These are phyloP conservation scores for Tipula vernalis DNA, from an alignment of 2,888 invertebrate species.

Conservation along the genomic window DNA sequence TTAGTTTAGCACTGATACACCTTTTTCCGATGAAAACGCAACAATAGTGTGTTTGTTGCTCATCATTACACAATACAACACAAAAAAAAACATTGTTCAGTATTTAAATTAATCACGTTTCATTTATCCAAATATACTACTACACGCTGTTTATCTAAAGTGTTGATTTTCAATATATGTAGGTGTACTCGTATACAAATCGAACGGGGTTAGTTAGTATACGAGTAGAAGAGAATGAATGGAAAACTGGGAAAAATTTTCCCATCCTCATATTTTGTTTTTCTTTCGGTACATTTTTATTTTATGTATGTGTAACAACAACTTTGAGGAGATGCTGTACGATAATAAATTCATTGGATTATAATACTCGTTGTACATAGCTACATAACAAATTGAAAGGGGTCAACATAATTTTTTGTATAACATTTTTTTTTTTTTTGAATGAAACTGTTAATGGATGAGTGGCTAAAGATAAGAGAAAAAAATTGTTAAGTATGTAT, in stretches of 20 bases:
- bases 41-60: neutral
- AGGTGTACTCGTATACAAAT: neutral
- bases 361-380: neutral
- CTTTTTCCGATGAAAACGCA: neutral
- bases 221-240: neutral
- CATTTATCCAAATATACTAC: neutral
- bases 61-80: neutral
- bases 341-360: neutral
- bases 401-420: neutral
- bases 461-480: neutral
- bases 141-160: neutral
- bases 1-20: neutral
- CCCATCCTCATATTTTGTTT: neutral
- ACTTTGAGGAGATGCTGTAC: neutral
- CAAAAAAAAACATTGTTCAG: neutral
- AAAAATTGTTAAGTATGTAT: neutral
- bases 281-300: neutral
- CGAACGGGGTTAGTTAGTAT: neutral
- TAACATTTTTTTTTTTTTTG: neutral
- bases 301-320: neutral
- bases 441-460: neutral
- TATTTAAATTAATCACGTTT: neutral
- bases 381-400: neutral
- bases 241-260: neutral
- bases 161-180: neutral